These are phyloP conservation scores for Pristis pectinata DNA, from an alignment of 2,797 vertebrate species.

Conservation along the genomic window DNA sequence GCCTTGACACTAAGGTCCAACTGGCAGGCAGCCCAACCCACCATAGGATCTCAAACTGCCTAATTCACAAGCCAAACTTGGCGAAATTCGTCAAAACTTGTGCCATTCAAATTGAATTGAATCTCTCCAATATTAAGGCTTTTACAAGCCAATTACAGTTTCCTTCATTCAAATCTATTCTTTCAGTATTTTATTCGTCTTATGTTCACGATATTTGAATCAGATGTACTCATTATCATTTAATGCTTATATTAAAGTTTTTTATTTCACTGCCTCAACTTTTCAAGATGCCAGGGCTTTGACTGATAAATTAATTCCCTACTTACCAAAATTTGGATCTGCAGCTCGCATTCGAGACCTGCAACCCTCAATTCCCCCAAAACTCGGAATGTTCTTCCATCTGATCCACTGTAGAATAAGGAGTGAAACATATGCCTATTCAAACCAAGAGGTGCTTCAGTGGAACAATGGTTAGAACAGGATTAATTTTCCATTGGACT, in stretches of 20 bases:
- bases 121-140: not conserved
- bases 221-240: not conserved
- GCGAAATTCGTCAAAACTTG: not conserved
- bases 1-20: not conserved
- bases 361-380: conserved; percentile 82
- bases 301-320: not conserved
- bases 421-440: not conserved
- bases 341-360: conserved; percentile 67
- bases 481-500: not conserved
- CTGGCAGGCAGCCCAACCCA: not conserved
- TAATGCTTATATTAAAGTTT: not conserved
- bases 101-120: too few species aligned
- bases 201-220: not conserved
- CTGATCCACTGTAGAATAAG: conserved; percentile 58
- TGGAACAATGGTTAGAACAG: not conserved
- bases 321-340: conserved; percentile 83
- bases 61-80: not conserved
- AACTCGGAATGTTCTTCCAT: conserved; percentile 71
- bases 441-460: not conserved
- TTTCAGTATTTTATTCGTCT: not conserved
- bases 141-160: not conserved
- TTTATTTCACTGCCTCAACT: not conserved
- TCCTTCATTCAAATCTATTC: not conserved
- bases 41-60: not conserved
- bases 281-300: not conserved